Evolutionary conservation across 2,797 vertebrate species (phyloP), one percentile per base, ranked within the genome.

Genomic region (Anisognathus igniventris): DNA sequence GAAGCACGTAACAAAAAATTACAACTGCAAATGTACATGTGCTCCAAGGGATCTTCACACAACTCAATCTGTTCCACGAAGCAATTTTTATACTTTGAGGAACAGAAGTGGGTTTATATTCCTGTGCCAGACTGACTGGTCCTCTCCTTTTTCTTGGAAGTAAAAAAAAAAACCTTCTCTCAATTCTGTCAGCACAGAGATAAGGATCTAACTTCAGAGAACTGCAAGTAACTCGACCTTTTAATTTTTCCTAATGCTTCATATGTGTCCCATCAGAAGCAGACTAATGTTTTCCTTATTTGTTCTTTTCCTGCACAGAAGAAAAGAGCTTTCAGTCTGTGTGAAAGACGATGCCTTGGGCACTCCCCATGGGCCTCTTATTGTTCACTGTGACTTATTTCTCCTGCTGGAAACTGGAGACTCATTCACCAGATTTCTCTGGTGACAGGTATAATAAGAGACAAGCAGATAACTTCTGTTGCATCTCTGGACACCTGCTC

Each of bases 231-330:
- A 94, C 66, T 45, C 1, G 0, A 93, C 70, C 91, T 89, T 94
- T 66, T 45, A 86, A 75, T 93, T 97, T 94, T 70, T 88, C 76
- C 71, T 89, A 95, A 80, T 75, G 84, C 47, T 71, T 87, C 87
- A 78, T 58, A 58, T 80, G 72, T 66, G 54, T 35, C 70, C 60
- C 37, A 5, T 28, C 78, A 83, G 60, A 23, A 22, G 61, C 78
- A 64, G 23, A 75, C 8, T 56, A 14, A 86, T 4, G 14, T 88
- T 94, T 78, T 93, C 67, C 48, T 91, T 81, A 91, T 75, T 88
- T 78, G 31, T 81, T 90, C 79, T 78, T 90, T 73, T 78, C 57
- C 84, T 27, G 17, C 42, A 57, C 2, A 7, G 73, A 37, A 77
- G 28, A 84, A 74, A 54, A 91, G 91, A 91, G 61, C 92, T 91